phyloP scores from a whole-genome alignment of 2,888 invertebrate genomes.

The Papilio protenor region DNA sequence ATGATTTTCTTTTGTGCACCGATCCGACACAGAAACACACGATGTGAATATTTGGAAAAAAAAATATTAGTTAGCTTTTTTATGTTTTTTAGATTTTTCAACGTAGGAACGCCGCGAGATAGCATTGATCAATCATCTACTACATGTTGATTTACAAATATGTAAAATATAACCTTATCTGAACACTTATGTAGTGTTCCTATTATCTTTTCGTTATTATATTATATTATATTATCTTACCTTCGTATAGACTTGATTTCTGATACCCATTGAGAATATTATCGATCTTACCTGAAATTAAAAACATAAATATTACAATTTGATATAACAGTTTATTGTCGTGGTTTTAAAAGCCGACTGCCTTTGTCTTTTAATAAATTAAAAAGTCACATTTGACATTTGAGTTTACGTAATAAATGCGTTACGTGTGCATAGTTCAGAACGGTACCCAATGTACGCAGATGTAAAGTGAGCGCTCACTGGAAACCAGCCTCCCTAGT shows the following conservation, averaged over 20 bases:
- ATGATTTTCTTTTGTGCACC: slow-evolving; percentile 41
- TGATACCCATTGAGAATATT: not conserved
- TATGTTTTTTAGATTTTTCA: slow-evolving; percentile 1
- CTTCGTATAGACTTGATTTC: not conserved
- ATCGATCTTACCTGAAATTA: not conserved
- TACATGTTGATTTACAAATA: not conserved
- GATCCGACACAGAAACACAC: slow-evolving; percentile 40
- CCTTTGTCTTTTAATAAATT: not conserved
- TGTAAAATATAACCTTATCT: not conserved
- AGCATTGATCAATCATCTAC: slow-evolving; percentile 16
- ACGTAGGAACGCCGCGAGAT: slow-evolving; percentile 3
- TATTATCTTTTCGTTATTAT: not conserved
- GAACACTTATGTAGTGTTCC: not conserved
- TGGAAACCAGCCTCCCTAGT: slow-evolving; percentile 42
- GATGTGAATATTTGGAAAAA: slow-evolving; percentile 28
- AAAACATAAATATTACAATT: not conserved
- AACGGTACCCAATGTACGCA: slow-evolving; percentile 18
- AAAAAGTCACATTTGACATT: slow-evolving; percentile 5
- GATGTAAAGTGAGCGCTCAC: slow-evolving; percentile 36
- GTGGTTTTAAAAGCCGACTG: not conserved
- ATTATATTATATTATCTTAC: not conserved
- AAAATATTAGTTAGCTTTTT: not conserved
- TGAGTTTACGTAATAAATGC: slow-evolving; percentile 26
- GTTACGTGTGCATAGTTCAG: slow-evolving; percentile 1
- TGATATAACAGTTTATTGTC: not conserved